phyloP scores from a whole-genome alignment of 2,797 vertebrate species.

The Babyrousa celebensis region DNA sequence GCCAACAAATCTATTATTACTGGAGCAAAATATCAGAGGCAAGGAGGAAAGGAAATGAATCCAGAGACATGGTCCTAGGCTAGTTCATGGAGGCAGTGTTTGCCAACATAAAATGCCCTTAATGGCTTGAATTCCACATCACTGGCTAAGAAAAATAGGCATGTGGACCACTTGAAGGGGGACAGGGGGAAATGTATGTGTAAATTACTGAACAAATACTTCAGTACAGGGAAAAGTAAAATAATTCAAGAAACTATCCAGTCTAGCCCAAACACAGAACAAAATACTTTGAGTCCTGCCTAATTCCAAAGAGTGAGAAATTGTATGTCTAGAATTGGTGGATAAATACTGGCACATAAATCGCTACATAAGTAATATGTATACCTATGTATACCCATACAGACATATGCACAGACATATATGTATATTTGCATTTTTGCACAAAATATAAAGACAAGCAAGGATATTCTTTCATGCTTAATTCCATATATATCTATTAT shows the following conservation, averaged over 20 bases:
- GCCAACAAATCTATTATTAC: not conserved
- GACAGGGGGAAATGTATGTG: not conserved
- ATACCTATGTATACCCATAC: fast-evolving
- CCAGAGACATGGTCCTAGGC: not conserved
- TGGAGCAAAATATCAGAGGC: not conserved
- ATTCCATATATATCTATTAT: not conserved
- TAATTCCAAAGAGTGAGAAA: not conserved
- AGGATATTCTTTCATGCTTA: not conserved
- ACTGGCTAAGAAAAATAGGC: not conserved
- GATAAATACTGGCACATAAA: not conserved
- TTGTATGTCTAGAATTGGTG: not conserved
- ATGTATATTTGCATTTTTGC: not conserved
- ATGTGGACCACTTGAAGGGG: not conserved
- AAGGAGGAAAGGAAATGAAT: not conserved
- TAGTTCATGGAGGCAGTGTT: not conserved
- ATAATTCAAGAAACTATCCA: not conserved
- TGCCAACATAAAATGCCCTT: not conserved
- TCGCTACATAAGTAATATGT: not conserved
- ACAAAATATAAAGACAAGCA: constrained; percentile 35
- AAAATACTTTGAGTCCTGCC: not conserved
- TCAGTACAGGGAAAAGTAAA: not conserved
- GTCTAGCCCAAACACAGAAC: not conserved
- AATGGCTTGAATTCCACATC: not conserved
- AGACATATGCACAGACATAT: not conserved
- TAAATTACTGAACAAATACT: not conserved